phyloP scores from a whole-genome alignment of 2,888 invertebrate genomes.

The Lasioglossum pauxillum region DNA sequence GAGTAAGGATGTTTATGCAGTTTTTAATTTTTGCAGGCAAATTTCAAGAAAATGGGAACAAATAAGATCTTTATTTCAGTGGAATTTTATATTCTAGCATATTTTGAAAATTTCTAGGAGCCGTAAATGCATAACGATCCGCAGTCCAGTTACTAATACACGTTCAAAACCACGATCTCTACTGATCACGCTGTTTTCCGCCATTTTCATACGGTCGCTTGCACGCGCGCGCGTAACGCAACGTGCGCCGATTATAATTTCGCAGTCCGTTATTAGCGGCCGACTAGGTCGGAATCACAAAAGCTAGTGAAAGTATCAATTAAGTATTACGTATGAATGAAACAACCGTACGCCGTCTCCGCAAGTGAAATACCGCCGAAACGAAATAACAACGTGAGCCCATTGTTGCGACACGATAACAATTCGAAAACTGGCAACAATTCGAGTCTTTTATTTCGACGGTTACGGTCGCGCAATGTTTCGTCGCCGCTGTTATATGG shows the following conservation, averaged over 20 bases:
- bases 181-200: neutral
- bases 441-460: neutral
- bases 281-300: neutral
- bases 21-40: too few species aligned
- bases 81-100: too few species aligned
- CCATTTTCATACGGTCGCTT: neutral
- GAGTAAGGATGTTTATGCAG: too few species aligned
- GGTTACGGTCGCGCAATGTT: neutral
- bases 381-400: constrained; percentile 18
- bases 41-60: too few species aligned
- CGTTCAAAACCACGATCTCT: too few species aligned
- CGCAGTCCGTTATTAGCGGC: neutral
- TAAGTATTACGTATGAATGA: constrained; percentile 13
- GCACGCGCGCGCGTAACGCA: neutral
- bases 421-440: neutral
- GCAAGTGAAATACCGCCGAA: neutral
- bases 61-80: too few species aligned
- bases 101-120: too few species aligned
- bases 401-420: neutral
- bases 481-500: neutral
- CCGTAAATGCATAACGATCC: too few species aligned
- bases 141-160: too few species aligned
- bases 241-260: neutral
- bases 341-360: neutral
- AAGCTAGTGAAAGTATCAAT: constrained; percentile 4